Evolutionary conservation across 1,140 invertebrate genomes (phyloP), one percentile per base, ranked within the genome.

Genomic region (Hypothenemus hampei): DNA sequence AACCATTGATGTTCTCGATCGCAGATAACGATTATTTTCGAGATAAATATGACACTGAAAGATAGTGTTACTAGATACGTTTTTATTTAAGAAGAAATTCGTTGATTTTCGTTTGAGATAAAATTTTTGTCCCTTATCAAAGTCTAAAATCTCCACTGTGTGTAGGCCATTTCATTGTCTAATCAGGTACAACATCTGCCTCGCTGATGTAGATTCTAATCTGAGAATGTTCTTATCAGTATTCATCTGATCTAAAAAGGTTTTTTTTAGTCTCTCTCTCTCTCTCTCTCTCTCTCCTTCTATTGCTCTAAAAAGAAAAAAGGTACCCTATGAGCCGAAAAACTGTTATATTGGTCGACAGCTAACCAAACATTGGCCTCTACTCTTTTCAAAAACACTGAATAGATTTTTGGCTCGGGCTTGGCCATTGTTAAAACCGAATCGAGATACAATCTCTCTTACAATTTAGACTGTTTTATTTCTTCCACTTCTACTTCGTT

Each of bases 291-390:
- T n/a, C n/a, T n/a, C n/a, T n/a, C n/a, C n/a, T n/a, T n/a, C n/a
- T n/a, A n/a, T n/a, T n/a, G n/a, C n/a, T n/a, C 23, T 59, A 64
- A 51, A 53, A 50, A 55, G 48, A 19, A 52, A 46, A 65, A 64
- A 60, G 59, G 59, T 55, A 53, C 49, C 59, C 61, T 67, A 61
- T 43, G 21, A 35, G 57, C 55, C 56, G 6, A 41, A 52, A 58
- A 52, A 58, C 47, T 55, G 36, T 54, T 62, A 62, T 59, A 62
- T 56, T n/a, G 62, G 63, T 63, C 62, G 58, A 65, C 65, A 67
- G 65, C 65, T 67, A 67, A 67, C 65, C 65, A 67, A 67, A 67
- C 64, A 67, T 67, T 67, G 64, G 63, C 62, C 62, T 57, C 53
- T 63, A n/a, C n/a, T n/a, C n/a, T 62, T 63, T 66, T 63, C 62